phyloP scores from a whole-genome alignment of 2,113 vertebrate species.

The Thryonomys swinderianus region DNA sequence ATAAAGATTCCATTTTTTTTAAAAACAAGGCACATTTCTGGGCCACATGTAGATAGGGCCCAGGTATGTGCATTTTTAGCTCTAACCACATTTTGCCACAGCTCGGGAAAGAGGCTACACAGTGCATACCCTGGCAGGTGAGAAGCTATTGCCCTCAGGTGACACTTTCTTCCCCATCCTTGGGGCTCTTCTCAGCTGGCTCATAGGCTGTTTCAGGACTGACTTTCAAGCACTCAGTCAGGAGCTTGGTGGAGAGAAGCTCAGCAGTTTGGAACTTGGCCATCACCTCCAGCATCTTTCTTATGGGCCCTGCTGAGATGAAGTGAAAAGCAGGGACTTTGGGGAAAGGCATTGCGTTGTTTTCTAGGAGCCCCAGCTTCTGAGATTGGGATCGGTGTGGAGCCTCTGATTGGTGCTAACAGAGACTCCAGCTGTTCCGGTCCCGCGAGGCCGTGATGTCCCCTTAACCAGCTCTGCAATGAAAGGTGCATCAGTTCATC shows the following conservation, averaged over 20 bases:
- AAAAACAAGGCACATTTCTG: neutral
- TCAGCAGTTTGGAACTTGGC: neutral
- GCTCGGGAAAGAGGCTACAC: neutral
- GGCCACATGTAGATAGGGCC: neutral
- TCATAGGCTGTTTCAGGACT: neutral
- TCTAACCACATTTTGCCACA: neutral
- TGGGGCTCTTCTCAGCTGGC: neutral
- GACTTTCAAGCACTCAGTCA: neutral
- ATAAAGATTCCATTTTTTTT: too few relatives aligned
- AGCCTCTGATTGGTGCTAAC: neutral
- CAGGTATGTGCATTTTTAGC: neutral
- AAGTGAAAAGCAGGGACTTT: neutral
- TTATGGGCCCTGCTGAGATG: neutral
- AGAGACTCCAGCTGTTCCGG: neutral
- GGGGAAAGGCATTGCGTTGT: neutral
- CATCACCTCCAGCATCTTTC: neutral
- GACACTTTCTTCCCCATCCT: neutral
- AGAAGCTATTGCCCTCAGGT: neutral
- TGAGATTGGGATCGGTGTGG: neutral
- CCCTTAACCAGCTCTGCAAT: neutral
- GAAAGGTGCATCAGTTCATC: neutral
- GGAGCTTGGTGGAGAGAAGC: neutral
- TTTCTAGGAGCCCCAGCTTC: neutral
- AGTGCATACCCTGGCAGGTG: too few relatives aligned
- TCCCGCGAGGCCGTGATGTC: neutral